A percentile compares a stretch with the other conserved stretches of the same genome.
These are phyloP conservation scores for Martes flavigula DNA, from an alignment of 2,797 vertebrate species.

Conservation along the genomic window DNA sequence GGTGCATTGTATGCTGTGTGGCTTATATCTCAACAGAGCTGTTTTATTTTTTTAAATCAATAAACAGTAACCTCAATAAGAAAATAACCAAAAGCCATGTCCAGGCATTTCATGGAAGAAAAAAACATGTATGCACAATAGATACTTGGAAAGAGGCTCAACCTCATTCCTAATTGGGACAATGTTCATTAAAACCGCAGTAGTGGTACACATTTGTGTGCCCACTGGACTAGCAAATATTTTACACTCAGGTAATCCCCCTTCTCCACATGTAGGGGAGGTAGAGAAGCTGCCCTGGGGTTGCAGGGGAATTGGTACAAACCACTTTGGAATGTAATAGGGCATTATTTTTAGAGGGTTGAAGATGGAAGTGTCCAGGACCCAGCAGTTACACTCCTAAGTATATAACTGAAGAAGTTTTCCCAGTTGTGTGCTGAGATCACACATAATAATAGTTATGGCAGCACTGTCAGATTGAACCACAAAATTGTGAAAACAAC, in stretches of 20 bases:
- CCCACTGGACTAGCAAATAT: not conserved
- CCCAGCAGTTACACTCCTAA: not conserved
- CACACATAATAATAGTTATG: not conserved
- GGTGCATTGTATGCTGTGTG: not conserved
- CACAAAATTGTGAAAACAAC: not conserved
- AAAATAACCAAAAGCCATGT: conserved; percentile 1
- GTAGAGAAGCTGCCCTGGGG: not conserved
- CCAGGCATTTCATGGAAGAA: not conserved
- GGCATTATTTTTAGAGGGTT: not conserved
- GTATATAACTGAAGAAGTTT: not conserved
- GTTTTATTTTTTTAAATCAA: not conserved
- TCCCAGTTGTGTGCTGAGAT: not conserved
- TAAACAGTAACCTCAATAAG: not conserved
- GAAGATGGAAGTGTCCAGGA: not conserved
- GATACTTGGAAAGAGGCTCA: not conserved
- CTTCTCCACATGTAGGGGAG: not conserved
- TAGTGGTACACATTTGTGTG: not conserved
- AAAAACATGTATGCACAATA: not conserved
- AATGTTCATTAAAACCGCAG: not conserved
- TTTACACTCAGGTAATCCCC: not conserved
- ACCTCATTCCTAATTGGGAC: not conserved
- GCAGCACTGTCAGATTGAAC: not conserved
- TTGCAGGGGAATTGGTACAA: not conserved
- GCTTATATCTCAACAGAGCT: not conserved
- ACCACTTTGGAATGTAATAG: not conserved